Evolutionary conservation across 2,113 vertebrate species (phyloP).

Genomic region (Cricetomys ansorgei): DNA sequence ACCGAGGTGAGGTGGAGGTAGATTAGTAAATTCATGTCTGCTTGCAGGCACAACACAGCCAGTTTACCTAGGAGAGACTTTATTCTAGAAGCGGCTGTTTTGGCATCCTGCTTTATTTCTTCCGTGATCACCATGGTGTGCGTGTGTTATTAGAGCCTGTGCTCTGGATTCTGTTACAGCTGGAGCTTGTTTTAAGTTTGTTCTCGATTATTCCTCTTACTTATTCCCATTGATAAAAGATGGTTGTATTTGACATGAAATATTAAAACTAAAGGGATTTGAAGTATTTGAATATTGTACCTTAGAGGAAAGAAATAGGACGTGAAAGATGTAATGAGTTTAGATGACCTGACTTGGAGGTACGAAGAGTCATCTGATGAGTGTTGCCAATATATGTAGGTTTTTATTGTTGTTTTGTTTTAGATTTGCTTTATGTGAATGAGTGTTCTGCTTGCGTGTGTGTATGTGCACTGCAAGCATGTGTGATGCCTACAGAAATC

Average conservation of each 20-base stretch:
- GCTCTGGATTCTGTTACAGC: conserved; percentile 9
- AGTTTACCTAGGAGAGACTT: background rate
- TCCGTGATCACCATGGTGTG: background rate
- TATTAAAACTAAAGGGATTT: conserved; percentile 28
- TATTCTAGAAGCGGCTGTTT: background rate
- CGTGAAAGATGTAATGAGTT: conserved; percentile 33
- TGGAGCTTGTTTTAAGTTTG: conserved; percentile 37
- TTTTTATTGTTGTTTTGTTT: background rate
- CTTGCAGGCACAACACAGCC: background rate
- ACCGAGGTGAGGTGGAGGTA: background rate
- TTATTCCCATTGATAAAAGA: background rate
- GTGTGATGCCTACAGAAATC: background rate
- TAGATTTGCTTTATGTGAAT: background rate
- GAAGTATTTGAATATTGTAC: conserved; percentile 16
- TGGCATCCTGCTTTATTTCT: background rate
- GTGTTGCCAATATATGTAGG: background rate
- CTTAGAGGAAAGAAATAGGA: conserved; percentile 7
- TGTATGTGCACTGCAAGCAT: background rate
- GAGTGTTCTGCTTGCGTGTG: background rate
- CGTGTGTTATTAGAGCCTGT: background rate
- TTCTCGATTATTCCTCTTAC: conserved; percentile 23
- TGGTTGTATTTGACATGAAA: conserved; percentile 36
- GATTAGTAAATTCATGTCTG: background rate
- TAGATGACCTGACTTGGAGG: conserved; percentile 1
- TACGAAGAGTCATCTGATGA: conserved; percentile 23